These are phyloP conservation scores for Antennarius maculatus DNA, from an alignment of 2,797 vertebrate species.

Conservation along the genomic window DNA sequence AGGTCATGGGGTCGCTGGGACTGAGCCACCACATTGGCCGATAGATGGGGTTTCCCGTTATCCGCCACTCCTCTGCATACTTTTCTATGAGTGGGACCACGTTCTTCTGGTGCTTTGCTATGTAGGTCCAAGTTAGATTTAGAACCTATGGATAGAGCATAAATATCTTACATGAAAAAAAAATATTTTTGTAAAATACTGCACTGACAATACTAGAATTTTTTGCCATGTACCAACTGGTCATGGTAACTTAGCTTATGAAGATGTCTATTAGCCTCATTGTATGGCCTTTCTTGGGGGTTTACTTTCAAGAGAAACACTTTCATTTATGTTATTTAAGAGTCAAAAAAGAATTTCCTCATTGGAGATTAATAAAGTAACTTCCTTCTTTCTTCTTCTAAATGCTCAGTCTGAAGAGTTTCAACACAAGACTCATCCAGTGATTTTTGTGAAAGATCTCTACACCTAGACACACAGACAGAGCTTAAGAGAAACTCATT, in stretches of 20 bases:
- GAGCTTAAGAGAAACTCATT: conserved; percentile 41
- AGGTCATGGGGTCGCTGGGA: conserved; percentile 84
- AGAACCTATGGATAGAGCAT: conserved; percentile 75
- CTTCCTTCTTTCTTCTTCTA: conserved; percentile 10
- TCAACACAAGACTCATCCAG: conserved; percentile 29
- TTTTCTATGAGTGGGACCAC: conserved; percentile 86
- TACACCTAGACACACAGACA: conserved; percentile 34
- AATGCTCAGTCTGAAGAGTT: conserved; percentile 40
- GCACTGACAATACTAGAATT: background rate
- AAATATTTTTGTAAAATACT: background rate
- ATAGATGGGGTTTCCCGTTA: conserved; percentile 84
- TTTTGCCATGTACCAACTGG: background rate
- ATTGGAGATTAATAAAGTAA: no score
- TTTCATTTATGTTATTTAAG: conserved; percentile 14
- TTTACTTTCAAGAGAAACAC: conserved; percentile 15
- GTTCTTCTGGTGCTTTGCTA: conserved; percentile 83
- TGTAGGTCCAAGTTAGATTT: conserved; percentile 86
- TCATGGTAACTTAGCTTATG: background rate
- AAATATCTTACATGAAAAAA: background rate
- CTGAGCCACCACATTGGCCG: conserved; percentile 91
- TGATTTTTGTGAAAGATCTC: conserved; percentile 50
- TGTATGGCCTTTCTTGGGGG: background rate
- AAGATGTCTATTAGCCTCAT: background rate
- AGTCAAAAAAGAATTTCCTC: conserved; percentile 1
- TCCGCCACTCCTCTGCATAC: conserved; percentile 85